These are phyloP conservation scores for Taenioides sp. DNA, from an alignment of 2,797 vertebrate species.

Conservation along the genomic window DNA sequence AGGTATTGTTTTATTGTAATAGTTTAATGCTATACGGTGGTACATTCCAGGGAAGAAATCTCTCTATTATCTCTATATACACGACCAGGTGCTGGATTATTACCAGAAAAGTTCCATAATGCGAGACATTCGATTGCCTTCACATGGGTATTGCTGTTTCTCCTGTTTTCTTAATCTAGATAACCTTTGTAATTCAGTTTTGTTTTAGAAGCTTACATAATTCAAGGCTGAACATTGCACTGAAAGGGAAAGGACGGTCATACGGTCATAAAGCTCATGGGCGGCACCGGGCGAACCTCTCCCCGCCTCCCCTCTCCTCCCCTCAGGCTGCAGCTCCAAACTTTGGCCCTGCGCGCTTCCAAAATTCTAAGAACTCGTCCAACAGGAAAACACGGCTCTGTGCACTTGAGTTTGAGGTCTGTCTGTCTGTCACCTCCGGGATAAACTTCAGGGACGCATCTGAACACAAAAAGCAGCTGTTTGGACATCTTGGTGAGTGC, in stretches of 20 bases:
- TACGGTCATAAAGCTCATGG: background rate
- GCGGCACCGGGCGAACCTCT: constrained; percentile 3
- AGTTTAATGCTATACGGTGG: too few species aligned
- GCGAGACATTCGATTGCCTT: too few species aligned
- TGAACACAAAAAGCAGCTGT: constrained; percentile 5
- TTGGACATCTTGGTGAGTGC: constrained; percentile 30
- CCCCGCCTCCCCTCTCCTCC: background rate
- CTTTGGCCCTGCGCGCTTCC: background rate
- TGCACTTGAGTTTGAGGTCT: background rate
- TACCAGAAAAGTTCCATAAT: too few species aligned
- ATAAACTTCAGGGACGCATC: background rate
- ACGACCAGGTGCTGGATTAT: too few species aligned
- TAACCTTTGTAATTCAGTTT: background rate
- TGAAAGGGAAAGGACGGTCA: background rate
- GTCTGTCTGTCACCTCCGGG: background rate
- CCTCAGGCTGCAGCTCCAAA: background rate
- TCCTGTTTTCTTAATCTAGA: background rate
- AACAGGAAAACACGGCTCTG: background rate
- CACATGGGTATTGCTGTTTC: background rate
- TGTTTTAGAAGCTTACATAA: background rate
- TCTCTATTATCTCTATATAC: too few species aligned
- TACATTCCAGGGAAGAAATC: too few species aligned
- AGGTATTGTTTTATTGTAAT: too few species aligned
- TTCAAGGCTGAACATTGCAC: background rate
- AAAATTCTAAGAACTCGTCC: background rate